Base-by-base conservation (phyloP, 2,888 invertebrate species). In the Formica aserva region DNA sequence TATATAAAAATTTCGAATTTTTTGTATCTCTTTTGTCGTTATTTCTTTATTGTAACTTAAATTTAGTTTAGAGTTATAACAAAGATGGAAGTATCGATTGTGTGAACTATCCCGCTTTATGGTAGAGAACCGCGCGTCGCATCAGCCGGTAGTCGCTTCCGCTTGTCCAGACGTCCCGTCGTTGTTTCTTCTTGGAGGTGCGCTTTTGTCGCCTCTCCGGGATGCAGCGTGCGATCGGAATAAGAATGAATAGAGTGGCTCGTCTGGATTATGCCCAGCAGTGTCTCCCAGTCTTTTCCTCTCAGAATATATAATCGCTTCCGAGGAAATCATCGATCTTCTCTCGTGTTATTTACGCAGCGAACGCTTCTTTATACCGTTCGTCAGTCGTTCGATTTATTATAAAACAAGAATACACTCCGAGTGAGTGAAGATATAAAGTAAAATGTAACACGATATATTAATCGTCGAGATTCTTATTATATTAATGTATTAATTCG, bases 141-240 rank as follows among this genome's bases (percentile, higher is more conserved):
- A 62, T 65, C 72, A 57, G 80, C 82, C 89, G 80, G 84, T 35
- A 84, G 88, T 78, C 83, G 86, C 87, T 89, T 89, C 89, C 89
- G 89, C 77, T 83, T 63, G 89, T 87, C 89, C 86, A 88, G 89
- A 89, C 89, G 65, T 77, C 69, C 52, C 81, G 80, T 74, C 87
- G 89, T 81, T 85, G 88, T 86, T 88, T 85, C 89, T 89, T 88
- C 85, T 67, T 81, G 66, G 72, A 32, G 85, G 69, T 69, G 87
- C 32, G 87, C 82, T 87, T 84, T 84, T 86, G 87, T 87, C 77
- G 80, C 78, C 71, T 69, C 65, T 29, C 11, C 3, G 41, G 60
- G 66, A 29, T 60, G 83, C 22, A 67, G 6, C 82, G 66, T 84
- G 89, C 84, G 86, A 85, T 82, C 62, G 57, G 89, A 87, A 89